A percentile compares a stretch with the other conserved stretches of the same genome.
These are phyloP conservation scores for Drosophila mercatorum DNA, from an alignment of 2,888 invertebrate species.

Conservation along the genomic window DNA sequence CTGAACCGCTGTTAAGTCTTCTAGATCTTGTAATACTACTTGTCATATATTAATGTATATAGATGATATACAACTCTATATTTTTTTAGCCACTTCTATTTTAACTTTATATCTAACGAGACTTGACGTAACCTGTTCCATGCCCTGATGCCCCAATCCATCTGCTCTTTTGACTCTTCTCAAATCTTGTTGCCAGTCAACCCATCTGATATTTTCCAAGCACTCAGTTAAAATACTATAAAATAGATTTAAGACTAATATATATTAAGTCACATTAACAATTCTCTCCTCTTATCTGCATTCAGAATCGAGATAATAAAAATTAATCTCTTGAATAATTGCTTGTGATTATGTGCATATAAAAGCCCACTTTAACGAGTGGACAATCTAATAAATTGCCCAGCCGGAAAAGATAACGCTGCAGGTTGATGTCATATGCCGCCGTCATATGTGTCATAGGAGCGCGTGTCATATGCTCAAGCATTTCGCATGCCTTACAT, in stretches of 20 bases:
- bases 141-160: neutral
- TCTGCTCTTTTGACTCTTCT: neutral
- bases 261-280: slow-evolving; percentile 16
- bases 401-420: slow-evolving; percentile 49
- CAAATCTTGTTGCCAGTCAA: neutral
- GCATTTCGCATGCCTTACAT: slow-evolving; percentile 14
- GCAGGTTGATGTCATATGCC: slow-evolving; percentile 59
- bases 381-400: slow-evolving; percentile 64
- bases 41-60: no score
- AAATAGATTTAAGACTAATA: neutral
- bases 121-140: neutral
- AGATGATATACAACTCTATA: no score
- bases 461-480: slow-evolving; percentile 13
- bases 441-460: slow-evolving; percentile 4
- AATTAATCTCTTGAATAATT: slow-evolving; percentile 23
- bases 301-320: slow-evolving; percentile 29
- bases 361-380: slow-evolving; percentile 46
- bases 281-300: slow-evolving; percentile 1
- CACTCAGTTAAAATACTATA: neutral
- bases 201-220: neutral
- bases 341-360: slow-evolving; percentile 13
- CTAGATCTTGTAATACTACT: no score
- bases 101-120: no score
- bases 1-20: no score
- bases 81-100: no score